phyloP scores from a whole-genome alignment of 2,113 vertebrate species.

The Noctilio leporinus region DNA sequence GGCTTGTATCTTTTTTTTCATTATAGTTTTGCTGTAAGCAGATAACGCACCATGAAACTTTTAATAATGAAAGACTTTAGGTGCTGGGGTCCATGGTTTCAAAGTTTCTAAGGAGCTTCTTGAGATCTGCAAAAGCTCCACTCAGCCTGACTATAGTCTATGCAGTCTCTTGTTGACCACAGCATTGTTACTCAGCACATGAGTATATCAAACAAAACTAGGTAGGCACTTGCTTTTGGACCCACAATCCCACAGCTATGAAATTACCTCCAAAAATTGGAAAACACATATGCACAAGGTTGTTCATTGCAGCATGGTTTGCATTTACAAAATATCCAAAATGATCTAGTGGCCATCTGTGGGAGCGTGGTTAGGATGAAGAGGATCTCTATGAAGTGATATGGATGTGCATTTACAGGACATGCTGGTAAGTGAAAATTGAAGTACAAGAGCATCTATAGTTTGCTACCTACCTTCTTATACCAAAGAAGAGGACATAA shows the following conservation, averaged over 20 bases:
- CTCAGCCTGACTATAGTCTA: not conserved
- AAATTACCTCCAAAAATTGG: not conserved
- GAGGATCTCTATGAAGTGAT: not conserved
- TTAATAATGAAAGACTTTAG: not conserved
- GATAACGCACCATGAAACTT: not conserved
- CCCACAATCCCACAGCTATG: not conserved
- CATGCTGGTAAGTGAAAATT: not conserved
- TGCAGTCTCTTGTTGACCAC: not conserved
- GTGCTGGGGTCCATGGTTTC: not conserved
- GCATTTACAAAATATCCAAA: not conserved
- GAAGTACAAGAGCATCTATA: not conserved
- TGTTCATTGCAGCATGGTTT: not conserved
- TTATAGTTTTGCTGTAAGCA: not conserved
- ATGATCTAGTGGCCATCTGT: not conserved
- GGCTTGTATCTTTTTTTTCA: not conserved
- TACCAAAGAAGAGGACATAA: not conserved
- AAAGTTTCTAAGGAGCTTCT: not conserved
- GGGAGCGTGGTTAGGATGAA: not conserved
- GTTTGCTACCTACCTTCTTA: not conserved
- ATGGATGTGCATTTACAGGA: not conserved
- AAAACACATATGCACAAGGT: not conserved
- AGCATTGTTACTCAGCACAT: not conserved
- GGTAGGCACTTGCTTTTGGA: not conserved
- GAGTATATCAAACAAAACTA: not conserved
- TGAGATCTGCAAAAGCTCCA: not conserved